These are phyloP conservation scores for Megalopta genalis DNA, from an alignment of 1,140 invertebrate species.

Conservation along the genomic window DNA sequence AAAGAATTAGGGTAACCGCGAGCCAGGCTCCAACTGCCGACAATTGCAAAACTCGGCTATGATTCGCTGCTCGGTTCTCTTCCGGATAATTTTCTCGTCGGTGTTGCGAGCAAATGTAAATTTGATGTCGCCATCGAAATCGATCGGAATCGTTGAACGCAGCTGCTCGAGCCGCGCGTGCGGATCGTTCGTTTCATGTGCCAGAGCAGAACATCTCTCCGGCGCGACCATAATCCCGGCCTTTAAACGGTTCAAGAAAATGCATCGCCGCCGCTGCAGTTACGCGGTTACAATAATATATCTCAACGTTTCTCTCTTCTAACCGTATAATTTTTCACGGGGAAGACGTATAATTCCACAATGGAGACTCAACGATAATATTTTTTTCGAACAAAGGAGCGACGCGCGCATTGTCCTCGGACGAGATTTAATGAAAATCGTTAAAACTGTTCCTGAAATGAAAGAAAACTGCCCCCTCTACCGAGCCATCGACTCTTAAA, in stretches of 20 bases:
- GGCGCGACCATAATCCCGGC: background rate
- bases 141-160: constrained; percentile 6
- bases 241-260: background rate
- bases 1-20: background rate
- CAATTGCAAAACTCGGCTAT: constrained; percentile 1
- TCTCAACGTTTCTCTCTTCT: no score
- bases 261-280: background rate
- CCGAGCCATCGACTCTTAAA: background rate
- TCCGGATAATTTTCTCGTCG: background rate
- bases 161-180: background rate
- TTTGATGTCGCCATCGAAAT: background rate
- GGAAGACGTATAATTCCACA: no score
- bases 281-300: background rate
- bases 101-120: constrained; percentile 3
- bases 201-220: background rate
- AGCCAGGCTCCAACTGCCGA: background rate
- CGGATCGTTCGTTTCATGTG: constrained; percentile 5
- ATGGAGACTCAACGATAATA: no score
- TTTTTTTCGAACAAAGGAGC: constrained; percentile 3
- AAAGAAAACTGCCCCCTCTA: background rate
- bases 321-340: no score
- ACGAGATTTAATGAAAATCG: constrained; percentile 19
- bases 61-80: background rate
- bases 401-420: background rate
- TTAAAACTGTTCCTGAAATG: constrained; percentile 4